Evolutionary conservation across 2,797 vertebrate species (phyloP).

Genomic region (Peromyscus melanophrys): DNA sequence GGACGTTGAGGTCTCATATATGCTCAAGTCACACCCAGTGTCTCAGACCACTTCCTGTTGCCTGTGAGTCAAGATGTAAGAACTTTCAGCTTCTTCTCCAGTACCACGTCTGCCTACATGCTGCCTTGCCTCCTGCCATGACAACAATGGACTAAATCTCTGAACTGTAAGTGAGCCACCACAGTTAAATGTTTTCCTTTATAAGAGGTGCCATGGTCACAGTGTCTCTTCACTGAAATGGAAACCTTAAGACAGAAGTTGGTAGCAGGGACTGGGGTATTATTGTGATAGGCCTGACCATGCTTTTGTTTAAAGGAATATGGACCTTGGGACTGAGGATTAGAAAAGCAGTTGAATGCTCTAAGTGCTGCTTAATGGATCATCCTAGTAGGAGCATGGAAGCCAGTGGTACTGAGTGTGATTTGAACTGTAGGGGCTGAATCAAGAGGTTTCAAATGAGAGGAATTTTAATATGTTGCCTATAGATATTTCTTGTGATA

Average conservation of each 20-base stretch:
- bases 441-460: too few species aligned
- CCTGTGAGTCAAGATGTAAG: neutral
- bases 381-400: too few species aligned
- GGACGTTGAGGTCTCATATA: neutral
- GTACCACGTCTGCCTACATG: neutral
- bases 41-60: neutral
- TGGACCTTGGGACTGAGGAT: too few species aligned
- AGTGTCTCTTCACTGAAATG: neutral
- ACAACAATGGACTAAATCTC: neutral
- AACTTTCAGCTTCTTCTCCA: neutral
- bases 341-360: too few species aligned
- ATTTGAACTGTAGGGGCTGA: too few species aligned
- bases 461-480: too few species aligned
- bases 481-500: too few species aligned
- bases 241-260: neutral
- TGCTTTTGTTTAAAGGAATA: too few species aligned
- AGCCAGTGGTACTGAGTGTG: too few species aligned
- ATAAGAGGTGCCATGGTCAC: neutral
- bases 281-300: too few species aligned
- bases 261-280: too few species aligned
- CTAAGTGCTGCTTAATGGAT: too few species aligned
- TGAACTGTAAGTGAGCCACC: neutral
- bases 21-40: neutral
- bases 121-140: neutral
- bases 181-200: neutral